phyloP scores from a whole-genome alignment of 2,113 vertebrate genomes.

The Gymnarchus niloticus region DNA sequence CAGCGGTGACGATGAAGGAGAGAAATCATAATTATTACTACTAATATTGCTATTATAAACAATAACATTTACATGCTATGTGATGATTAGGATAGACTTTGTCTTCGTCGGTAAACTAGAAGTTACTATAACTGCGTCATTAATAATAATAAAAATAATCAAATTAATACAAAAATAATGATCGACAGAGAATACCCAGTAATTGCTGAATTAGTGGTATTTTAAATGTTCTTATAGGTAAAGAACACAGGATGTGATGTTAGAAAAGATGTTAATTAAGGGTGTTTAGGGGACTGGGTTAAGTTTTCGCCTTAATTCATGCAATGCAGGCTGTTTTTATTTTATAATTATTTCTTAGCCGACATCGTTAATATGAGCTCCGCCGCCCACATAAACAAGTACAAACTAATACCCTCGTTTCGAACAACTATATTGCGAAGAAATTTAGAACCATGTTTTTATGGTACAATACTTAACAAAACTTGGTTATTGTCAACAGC shows the following conservation, averaged over 20 bases:
- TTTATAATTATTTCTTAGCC: neutral
- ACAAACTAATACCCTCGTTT: neutral
- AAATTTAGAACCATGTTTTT: neutral
- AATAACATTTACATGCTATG: neutral
- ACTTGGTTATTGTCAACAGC: neutral
- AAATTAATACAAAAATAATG: too few species aligned
- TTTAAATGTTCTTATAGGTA: neutral
- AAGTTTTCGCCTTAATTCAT: neutral
- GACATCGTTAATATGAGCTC: neutral
- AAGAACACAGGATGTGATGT: neutral
- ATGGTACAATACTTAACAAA: neutral
- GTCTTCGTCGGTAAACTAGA: neutral
- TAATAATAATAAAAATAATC: neutral
- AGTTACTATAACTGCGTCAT: neutral
- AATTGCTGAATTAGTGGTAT: neutral
- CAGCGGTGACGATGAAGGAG: neutral
- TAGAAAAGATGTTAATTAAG: neutral
- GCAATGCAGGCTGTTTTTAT: neutral
- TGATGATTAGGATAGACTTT: neutral
- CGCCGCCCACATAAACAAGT: neutral
- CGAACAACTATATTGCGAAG: neutral
- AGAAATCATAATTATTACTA: conserved; percentile 5
- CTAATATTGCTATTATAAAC: neutral
- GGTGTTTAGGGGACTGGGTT: neutral
- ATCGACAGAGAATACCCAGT: neutral